Evolutionary conservation across 2,888 invertebrate species (phyloP).

Genomic region (Parnassius orleans): DNA sequence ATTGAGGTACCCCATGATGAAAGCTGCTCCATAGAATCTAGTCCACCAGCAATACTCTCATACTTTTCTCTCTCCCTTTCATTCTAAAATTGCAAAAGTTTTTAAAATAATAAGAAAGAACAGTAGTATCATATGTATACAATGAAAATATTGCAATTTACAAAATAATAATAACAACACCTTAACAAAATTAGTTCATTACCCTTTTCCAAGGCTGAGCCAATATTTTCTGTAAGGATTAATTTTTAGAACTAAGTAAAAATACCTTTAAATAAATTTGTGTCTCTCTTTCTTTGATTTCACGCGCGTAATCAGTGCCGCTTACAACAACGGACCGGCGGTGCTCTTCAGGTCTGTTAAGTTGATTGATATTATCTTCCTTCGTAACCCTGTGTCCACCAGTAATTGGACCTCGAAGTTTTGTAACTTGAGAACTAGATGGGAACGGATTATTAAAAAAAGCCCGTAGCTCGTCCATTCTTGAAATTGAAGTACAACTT

Average conservation of each 20-base stretch:
- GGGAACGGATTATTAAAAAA: slow-evolving; percentile 62
- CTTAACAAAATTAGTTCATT: too few species aligned
- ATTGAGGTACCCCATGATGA: slow-evolving; percentile 50
- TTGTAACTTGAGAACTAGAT: slow-evolving; percentile 48
- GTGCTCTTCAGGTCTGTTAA: slow-evolving; percentile 58
- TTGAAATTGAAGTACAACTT: neutral
- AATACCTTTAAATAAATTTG: slow-evolving; percentile 58
- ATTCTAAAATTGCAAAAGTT: slow-evolving; percentile 42
- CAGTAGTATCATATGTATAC: too few species aligned
- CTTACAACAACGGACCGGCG: slow-evolving; percentile 50
- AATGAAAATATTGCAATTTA: too few species aligned
- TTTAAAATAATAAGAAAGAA: too few species aligned
- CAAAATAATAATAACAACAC: too few species aligned
- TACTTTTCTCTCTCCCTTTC: slow-evolving; percentile 47
- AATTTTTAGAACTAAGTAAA: too few species aligned
- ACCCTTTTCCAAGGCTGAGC: too few species aligned
- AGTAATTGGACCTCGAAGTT: slow-evolving; percentile 59
- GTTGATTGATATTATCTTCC: slow-evolving; percentile 47
- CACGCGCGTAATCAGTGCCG: slow-evolving; percentile 62
- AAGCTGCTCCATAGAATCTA: slow-evolving; percentile 64
- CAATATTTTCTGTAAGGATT: too few species aligned
- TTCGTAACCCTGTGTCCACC: slow-evolving; percentile 58
- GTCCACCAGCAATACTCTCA: slow-evolving; percentile 52
- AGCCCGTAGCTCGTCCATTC: slow-evolving; percentile 64
- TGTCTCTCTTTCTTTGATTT: slow-evolving; percentile 54